phyloP scores from a whole-genome alignment of 2,888 invertebrate species.

The Eustalomyia histrio region DNA sequence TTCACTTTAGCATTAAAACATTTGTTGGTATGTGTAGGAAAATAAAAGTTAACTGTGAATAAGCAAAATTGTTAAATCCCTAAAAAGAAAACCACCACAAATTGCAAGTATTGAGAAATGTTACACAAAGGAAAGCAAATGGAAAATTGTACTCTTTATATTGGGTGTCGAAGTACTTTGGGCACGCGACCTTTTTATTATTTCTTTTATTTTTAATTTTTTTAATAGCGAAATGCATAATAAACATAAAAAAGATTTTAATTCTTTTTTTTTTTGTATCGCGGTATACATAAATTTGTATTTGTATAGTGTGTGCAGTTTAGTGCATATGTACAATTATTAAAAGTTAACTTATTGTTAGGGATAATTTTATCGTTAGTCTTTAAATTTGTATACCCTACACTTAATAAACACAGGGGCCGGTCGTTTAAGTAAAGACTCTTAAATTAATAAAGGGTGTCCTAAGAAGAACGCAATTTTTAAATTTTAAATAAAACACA shows the following conservation, averaged over 20 bases:
- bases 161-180: constrained; percentile 79
- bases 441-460: too few relatives aligned
- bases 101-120: constrained; percentile 6
- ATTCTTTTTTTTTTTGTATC: background rate
- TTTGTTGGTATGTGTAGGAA: background rate
- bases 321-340: constrained; percentile 36
- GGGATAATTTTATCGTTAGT: constrained; percentile 36
- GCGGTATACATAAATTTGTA: background rate
- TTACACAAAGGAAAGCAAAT: constrained; percentile 63
- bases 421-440: background rate
- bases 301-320: constrained; percentile 25
- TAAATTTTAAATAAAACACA: too few relatives aligned
- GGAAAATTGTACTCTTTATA: constrained; percentile 71
- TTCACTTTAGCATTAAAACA: background rate
- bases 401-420: background rate
- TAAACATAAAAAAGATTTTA: background rate
- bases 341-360: constrained; percentile 9
- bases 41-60: background rate
- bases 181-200: constrained; percentile 76
- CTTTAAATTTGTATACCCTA: background rate
- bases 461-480: too few relatives aligned
- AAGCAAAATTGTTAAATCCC: background rate
- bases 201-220: constrained; percentile 17
- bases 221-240: constrained; percentile 33
- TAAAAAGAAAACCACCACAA: background rate